phyloP scores from a whole-genome alignment of 2,113 vertebrate genomes.

The Prochilodus magdalenae region DNA sequence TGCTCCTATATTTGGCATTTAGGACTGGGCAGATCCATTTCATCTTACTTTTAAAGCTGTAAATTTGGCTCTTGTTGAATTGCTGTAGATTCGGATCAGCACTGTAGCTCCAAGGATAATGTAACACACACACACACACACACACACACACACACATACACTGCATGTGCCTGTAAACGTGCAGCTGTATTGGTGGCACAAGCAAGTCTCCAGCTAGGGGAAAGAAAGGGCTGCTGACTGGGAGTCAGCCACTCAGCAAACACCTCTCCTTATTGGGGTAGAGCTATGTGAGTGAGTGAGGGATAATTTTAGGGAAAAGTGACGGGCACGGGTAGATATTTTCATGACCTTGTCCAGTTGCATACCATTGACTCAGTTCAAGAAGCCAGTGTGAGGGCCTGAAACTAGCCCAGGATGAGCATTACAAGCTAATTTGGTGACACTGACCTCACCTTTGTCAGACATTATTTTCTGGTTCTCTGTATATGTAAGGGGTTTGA shows the following conservation, averaged over 20 bases:
- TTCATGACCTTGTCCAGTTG: conserved; percentile 28
- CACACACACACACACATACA: not conserved
- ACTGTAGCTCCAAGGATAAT: not conserved
- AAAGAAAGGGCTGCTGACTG: conserved; percentile 34
- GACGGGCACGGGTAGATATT: not conserved
- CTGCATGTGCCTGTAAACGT: not conserved
- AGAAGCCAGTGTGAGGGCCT: conserved; percentile 9
- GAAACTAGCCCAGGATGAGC: not conserved
- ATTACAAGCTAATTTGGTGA: not conserved
- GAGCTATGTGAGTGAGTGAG: not conserved
- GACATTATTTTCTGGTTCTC: not conserved
- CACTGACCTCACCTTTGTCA: not conserved
- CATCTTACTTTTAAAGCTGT: not conserved
- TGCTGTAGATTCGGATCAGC: not conserved
- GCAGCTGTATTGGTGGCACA: conserved; percentile 31
- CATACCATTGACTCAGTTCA: not conserved
- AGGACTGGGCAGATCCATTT: no score
- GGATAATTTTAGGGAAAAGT: conserved; percentile 48
- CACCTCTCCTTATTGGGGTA: conserved; percentile 62
- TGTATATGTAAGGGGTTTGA: not conserved
- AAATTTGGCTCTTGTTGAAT: not conserved
- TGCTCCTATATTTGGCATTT: not conserved
- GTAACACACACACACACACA: not conserved
- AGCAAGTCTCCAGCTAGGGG: conserved; percentile 18
- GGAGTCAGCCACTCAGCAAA: conserved; percentile 47